Evolutionary conservation across 2,797 vertebrate genomes (phyloP), one percentile per base, ranked within the genome.

Genomic region (Nyctibius grandis): DNA sequence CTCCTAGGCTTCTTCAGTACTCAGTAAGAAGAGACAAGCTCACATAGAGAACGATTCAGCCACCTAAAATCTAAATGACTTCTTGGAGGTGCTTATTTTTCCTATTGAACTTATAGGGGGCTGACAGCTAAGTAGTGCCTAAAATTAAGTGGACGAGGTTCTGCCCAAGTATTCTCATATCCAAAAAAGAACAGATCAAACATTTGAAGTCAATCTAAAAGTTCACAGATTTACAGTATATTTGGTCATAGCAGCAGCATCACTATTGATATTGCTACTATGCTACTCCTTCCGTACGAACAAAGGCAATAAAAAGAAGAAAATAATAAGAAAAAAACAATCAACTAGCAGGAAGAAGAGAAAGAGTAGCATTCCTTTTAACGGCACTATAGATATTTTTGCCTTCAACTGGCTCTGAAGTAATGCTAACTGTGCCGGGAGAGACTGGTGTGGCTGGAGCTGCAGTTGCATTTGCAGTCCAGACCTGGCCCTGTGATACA

Each of bases 171-270:
- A 57, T 3, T 33, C 45, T 85, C 20, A 48, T 53, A 89, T 64
- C 20, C 59, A 85, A 74, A 89, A 68, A 91, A 85, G 17, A 93
- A 12, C 25, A 92, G 60, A 83, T 75, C 19, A 82, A 84, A 59
- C 45, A 38, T 76, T 57, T 89, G 28, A 64, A 89, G 79, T 70
- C 16, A 64, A 22, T 68, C 54, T 91, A 38, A 84, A 95, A 93
- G 84, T 85, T 29, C 61, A 54, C 36, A 72, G 18, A 26, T 45
- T 85, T 75, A 26, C 40, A 87, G 53, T 42, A 67, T 8, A 45
- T 47, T 87, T 93, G 93, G 64, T 83, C 69, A 75, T 51, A 90
- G 82, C 59, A 92, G 48, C 65, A 72, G 38, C 50, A 72, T 23
- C 56, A 48, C 44, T 60, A 72, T 31, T 82, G 78, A 18, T 86